Base-by-base conservation (phyloP, 2,113 vertebrate genomes). In the Spea bombifrons region DNA sequence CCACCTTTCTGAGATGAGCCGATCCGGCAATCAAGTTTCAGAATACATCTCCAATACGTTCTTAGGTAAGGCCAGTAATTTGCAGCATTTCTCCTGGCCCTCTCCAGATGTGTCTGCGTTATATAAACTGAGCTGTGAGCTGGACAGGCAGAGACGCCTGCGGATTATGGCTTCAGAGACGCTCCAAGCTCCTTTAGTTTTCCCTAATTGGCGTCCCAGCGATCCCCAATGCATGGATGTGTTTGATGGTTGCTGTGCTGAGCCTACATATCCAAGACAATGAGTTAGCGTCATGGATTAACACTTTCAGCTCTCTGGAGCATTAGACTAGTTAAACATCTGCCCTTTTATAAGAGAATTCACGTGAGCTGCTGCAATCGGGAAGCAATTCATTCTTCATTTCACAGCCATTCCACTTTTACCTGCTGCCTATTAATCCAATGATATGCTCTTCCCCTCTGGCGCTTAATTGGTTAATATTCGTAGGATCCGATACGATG, bases 1-100 rank as follows among this genome's bases (percentile, higher is more conserved):
- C 78, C 96, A 99, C 84, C 94, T 99, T 53, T 99, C 96, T 71
- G 97, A 99, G 93, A 99, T 98, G 96, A 99, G 97, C 88, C 94
- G 97, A 48, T 99, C 97, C 81, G 97, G 97, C 86, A 99, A 99
- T 87, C 97, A 99, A 86, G 97, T 99, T 84, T 99, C 97, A 1
- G 97, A 99, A 88, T 99, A 91, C 87, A 99, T 99, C 86, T 99
- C 96, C 64, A 99, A 90, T 90, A 99, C 96, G 30, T 99, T 99
- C 90, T 91, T 99, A 89, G 97, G 97, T 99, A 89, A 96, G 96
- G 84, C 43, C 52, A 71, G 4, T 16, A 7, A 70, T 8, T 12
- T 59, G 12, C 4, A 12, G 9, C 4, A 59, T 12, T 8, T 13
- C 6, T 8, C 55, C 8, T 59, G 50, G 10, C 50, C 7, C 2